Evolutionary conservation across 2,888 invertebrate genomes (phyloP), one percentile per base, ranked within the genome.

Genomic region (Tipula unca): DNA sequence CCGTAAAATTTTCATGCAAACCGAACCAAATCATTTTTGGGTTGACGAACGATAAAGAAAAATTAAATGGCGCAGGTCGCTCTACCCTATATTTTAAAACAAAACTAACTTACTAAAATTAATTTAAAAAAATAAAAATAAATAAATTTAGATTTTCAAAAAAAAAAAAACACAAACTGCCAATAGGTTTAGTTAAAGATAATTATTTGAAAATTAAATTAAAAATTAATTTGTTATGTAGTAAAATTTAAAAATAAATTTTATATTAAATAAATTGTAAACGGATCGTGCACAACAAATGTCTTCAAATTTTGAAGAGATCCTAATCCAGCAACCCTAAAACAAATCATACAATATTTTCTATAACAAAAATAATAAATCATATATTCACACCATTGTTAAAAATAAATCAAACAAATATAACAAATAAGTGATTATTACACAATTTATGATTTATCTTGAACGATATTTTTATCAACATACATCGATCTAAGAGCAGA

Each of bases 101-200:
- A 32, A 83, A n/a, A n/a, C n/a, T n/a, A n/a, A n/a, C n/a, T n/a
- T n/a, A n/a, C n/a, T 14, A 83, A 32, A 84, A 36, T 17, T 1
- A 84, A 20, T 84, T 84, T 84, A 29, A 84, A 32, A 1, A 3
- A 32, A 32, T n/a, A 29, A 29, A 13, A 84, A 36, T 36, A 36
- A 39, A 42, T 25, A 20, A 85, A 85, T 10, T 29, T 48, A 85
- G 48, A 29, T 48, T 48, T 85, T 48, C 48, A 48, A 85, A 69
- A 25, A n/a, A 69, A 69, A 69, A 69, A 69, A 25, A 69, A 85
- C 85, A 85, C 48, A 85, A 85, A 85, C 85, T 85, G 85, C 85
- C 85, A 85, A 85, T 85, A 85, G 85, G 85, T 48, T 85, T 85
- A 85, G 85, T 85, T 29, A 48, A 48, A 29, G 32, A 83, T 32